phyloP scores from a whole-genome alignment of 2,888 invertebrate genomes.

The Latheticus oryzae region DNA sequence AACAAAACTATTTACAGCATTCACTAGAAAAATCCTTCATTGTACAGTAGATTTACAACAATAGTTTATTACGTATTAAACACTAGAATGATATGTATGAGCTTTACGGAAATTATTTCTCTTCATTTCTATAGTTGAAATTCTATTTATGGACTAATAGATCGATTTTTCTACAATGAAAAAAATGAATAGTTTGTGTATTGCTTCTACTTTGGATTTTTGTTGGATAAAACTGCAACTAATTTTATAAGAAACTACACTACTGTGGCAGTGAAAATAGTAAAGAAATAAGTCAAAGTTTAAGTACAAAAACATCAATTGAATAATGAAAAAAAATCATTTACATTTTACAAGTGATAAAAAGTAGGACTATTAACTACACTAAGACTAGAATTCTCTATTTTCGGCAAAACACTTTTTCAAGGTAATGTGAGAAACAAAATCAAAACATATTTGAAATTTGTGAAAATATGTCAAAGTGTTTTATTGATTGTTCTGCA shows the following conservation, averaged over 20 bases:
- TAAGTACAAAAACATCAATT: slow-evolving; percentile 47
- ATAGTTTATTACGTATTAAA: slow-evolving; percentile 49
- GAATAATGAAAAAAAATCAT: slow-evolving; percentile 34
- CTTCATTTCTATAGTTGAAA: no score
- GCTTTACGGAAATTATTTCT: slow-evolving; percentile 51
- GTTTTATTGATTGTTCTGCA: slow-evolving; percentile 23
- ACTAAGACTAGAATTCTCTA: slow-evolving; percentile 56
- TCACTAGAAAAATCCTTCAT: slow-evolving; percentile 30
- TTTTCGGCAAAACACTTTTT: slow-evolving; percentile 55
- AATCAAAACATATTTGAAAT: slow-evolving; percentile 2
- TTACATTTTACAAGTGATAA: slow-evolving; percentile 35
- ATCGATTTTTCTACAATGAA: no score
- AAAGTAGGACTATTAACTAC: slow-evolving; percentile 44
- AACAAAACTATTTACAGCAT: slow-evolving; percentile 47
- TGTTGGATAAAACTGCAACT: slow-evolving; percentile 41
- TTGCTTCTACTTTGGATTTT: slow-evolving; percentile 49
- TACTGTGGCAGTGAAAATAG: slow-evolving; percentile 62
- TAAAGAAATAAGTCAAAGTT: slow-evolving; percentile 49
- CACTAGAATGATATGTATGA: slow-evolving; percentile 65
- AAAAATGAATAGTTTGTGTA: slow-evolving; percentile 45
- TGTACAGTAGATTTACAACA: slow-evolving; percentile 30
- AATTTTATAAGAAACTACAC: slow-evolving; percentile 33
- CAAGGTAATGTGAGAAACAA: slow-evolving; percentile 39
- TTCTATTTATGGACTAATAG: no score
- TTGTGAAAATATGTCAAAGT: slow-evolving; percentile 5